A percentile compares a stretch with the other conserved stretches of the same genome.
phyloP scores from a whole-genome alignment of 2,797 vertebrate species.

The Coranthus polyacanthus region DNA sequence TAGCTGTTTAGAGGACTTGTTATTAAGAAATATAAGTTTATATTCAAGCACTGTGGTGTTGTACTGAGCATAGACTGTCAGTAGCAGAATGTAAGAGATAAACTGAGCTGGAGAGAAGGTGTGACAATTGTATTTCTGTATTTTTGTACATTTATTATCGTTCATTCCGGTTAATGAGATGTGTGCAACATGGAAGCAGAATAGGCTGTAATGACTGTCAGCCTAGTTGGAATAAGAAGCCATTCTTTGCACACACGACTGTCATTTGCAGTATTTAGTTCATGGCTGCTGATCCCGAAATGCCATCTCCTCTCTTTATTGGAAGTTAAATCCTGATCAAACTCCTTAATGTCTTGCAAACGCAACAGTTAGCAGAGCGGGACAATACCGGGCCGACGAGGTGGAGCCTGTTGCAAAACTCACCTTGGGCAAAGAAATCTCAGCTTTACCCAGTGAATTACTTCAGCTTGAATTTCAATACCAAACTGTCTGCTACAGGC shows the following conservation, averaged over 20 bases:
- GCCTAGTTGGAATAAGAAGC: too few relatives aligned
- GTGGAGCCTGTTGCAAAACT: slow-evolving; percentile 31
- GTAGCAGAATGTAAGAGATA: too few relatives aligned
- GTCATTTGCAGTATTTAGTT: background rate
- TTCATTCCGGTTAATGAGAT: too few relatives aligned
- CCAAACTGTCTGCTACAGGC: slow-evolving; percentile 54
- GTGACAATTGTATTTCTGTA: too few relatives aligned
- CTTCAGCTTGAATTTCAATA: slow-evolving; percentile 65
- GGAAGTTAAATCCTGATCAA: background rate
- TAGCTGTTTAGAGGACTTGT: too few relatives aligned
- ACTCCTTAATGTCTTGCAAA: background rate
- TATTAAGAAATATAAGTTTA: too few relatives aligned
- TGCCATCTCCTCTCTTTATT: background rate
- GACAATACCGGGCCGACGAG: slow-evolving; percentile 3
- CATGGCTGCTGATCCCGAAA: background rate
- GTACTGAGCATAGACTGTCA: too few relatives aligned
- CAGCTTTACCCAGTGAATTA: slow-evolving; percentile 55
- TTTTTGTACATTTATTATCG: too few relatives aligned
- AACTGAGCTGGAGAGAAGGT: too few relatives aligned
- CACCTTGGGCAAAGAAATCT: slow-evolving; percentile 47
- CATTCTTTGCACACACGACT: background rate
- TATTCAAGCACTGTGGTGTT: too few relatives aligned
- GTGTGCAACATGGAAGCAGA: too few relatives aligned
- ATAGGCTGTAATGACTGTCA: too few relatives aligned
- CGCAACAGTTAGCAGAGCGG: background rate